phyloP scores from a whole-genome alignment of 2,888 invertebrate species.

The Cabera pusaria region DNA sequence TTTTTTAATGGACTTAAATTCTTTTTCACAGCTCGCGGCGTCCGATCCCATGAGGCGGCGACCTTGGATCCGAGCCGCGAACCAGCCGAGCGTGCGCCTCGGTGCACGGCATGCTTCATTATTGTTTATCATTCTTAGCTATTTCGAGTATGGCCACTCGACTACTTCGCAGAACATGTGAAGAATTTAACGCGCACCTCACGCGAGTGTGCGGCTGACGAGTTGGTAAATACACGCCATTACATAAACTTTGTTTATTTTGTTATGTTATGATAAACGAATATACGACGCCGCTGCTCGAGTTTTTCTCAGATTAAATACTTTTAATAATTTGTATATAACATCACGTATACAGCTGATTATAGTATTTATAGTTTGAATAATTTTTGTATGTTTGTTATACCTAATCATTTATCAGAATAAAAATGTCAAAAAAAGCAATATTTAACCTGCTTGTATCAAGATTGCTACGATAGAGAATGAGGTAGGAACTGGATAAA shows the following conservation, averaged over 20 bases:
- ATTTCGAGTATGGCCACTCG: constrained; percentile 19
- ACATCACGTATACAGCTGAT: too few species aligned
- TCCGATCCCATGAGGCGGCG: constrained; percentile 35
- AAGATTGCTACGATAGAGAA: too few species aligned
- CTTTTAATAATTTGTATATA: too few species aligned
- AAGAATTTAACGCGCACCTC: constrained; percentile 24
- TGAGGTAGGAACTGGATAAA: too few species aligned
- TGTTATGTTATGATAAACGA: constrained; percentile 20
- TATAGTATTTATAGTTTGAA: too few species aligned
- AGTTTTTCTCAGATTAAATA: too few species aligned
- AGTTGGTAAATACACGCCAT: constrained; percentile 16
- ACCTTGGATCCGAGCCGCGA: constrained; percentile 42
- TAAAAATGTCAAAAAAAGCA: too few species aligned
- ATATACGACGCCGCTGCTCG: constrained; percentile 6
- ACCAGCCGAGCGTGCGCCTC: constrained; percentile 19
- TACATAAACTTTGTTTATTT: constrained; percentile 22
- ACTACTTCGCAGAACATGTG: constrained; percentile 14
- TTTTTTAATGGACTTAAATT: constrained; percentile 50
- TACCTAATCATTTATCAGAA: too few species aligned
- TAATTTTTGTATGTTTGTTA: too few species aligned
- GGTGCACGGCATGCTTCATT: constrained; percentile 20
- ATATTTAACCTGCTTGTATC: too few species aligned
- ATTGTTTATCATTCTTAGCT: constrained; percentile 25
- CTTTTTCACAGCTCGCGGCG: constrained; percentile 42
- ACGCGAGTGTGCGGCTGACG: constrained; percentile 23